phyloP scores from a whole-genome alignment of 2,797 vertebrate genomes.

The Numenius phaeopus region DNA sequence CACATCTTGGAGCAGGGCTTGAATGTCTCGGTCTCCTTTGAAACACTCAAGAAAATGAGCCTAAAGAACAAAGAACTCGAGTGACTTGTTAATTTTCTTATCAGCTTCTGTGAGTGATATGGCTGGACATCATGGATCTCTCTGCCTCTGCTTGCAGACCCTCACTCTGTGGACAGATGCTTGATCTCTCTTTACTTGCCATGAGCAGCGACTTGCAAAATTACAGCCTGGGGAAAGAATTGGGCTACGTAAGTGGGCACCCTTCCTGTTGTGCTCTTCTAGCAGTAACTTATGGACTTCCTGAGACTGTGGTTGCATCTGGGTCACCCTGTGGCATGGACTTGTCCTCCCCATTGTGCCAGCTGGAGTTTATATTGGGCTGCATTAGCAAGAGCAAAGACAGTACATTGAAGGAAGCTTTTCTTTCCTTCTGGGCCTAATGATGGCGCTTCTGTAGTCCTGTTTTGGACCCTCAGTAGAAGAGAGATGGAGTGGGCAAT shows the following conservation, averaged over 20 bases:
- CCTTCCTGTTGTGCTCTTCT: background rate
- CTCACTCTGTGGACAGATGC: background rate
- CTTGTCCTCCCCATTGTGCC: background rate
- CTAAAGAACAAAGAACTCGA: background rate
- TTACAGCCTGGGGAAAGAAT: background rate
- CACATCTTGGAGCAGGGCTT: background rate
- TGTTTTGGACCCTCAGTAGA: background rate
- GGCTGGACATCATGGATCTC: background rate
- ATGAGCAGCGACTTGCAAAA: background rate
- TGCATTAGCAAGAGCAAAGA: background rate
- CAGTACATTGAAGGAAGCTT: background rate
- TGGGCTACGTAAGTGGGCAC: background rate
- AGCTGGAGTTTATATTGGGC: background rate
- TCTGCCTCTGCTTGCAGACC: background rate
- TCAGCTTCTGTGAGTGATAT: background rate
- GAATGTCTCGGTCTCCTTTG: background rate
- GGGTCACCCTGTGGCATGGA: background rate
- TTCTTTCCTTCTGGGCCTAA: background rate
- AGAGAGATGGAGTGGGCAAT: background rate
- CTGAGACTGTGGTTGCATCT: background rate
- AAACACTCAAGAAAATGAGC: background rate
- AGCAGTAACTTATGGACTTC: background rate
- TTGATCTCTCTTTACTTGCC: background rate
- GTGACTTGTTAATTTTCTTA: background rate
- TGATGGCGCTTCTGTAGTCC: background rate